Percentiles rank a stretch among this genome's conserved stretches.
Conservation (phyloP, 1,140 invertebrate species). For the Pteromalus puparum region DNA sequence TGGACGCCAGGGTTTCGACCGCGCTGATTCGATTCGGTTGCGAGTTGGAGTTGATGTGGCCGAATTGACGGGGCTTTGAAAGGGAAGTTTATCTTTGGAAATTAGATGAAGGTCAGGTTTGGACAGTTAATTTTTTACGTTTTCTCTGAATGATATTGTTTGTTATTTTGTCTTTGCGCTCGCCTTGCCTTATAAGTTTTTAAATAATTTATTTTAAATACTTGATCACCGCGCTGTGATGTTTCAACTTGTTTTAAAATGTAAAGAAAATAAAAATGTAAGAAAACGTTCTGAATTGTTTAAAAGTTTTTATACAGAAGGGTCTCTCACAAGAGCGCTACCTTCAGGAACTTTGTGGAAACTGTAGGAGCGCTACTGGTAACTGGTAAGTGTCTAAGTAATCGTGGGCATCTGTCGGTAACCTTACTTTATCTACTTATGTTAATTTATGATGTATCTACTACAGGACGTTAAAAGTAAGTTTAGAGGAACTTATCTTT, state of each 20-base stretch:
- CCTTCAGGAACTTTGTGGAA: background rate
- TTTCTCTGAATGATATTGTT: background rate
- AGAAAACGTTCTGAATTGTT: too few species aligned
- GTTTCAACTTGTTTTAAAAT: too few species aligned
- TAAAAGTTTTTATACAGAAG: too few species aligned
- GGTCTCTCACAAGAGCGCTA: background rate
- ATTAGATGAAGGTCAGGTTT: background rate
- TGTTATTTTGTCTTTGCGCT: background rate
- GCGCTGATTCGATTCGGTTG: background rate
- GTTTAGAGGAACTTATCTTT: too few species aligned
- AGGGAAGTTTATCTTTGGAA: background rate
- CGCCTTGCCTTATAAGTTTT: too few species aligned
- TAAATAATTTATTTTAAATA: too few species aligned
- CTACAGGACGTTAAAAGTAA: too few species aligned
- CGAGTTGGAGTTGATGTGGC: background rate
- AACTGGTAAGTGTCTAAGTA: background rate
- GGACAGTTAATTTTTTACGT: background rate
- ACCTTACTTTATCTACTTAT: slow-evolving; percentile 30
- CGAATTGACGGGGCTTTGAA: background rate
- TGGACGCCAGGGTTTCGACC: background rate
- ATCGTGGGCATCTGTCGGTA: slow-evolving; percentile 21
- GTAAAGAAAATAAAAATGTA: too few species aligned
- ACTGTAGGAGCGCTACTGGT: background rate
- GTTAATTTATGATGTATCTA: too few species aligned
- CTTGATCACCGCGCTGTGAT: too few species aligned